Conservation (phyloP, 2,797 vertebrate genomes). For the Meda fulgida region DNA sequence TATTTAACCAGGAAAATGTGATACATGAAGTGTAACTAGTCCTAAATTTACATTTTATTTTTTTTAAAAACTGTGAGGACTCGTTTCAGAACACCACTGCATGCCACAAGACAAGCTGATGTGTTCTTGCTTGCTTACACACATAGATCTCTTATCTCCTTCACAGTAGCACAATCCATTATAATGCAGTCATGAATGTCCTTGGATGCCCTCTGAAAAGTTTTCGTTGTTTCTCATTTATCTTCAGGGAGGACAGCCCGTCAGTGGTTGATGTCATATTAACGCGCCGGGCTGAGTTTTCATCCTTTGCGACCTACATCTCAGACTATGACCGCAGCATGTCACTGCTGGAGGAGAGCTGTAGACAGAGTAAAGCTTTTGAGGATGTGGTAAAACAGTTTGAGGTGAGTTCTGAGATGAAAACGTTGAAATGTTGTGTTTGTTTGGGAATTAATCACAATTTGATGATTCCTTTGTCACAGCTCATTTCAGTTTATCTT, state of each 20-base stretch:
- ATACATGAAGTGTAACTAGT: not conserved
- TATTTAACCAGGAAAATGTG: not conserved
- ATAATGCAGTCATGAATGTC: constrained; percentile 30
- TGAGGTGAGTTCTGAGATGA: constrained; percentile 81
- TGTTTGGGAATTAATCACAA: not conserved
- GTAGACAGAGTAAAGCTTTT: constrained; percentile 79
- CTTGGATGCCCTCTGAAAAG: constrained; percentile 43
- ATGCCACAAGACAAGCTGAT: not conserved
- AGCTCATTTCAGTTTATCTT: not conserved
- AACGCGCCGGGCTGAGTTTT: constrained; percentile 81
- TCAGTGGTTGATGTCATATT: constrained; percentile 89
- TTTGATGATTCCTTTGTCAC: not conserved
- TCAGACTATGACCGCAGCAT: constrained; percentile 89
- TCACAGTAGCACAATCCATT: constrained; percentile 11
- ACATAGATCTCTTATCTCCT: constrained; percentile 20
- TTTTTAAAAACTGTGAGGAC: not conserved
- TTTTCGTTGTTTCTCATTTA: constrained; percentile 31
- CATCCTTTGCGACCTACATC: constrained; percentile 87
- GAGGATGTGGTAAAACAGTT: constrained; percentile 81
- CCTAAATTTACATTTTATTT: not conserved
- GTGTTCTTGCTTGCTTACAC: not conserved
- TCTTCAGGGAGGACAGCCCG: constrained; percentile 87
- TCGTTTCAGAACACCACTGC: not conserved
- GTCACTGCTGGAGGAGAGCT: constrained; percentile 86
- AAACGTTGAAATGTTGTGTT: not conserved